Conservation (phyloP, 2,113 vertebrate species). For the Clarias gariepinus region DNA sequence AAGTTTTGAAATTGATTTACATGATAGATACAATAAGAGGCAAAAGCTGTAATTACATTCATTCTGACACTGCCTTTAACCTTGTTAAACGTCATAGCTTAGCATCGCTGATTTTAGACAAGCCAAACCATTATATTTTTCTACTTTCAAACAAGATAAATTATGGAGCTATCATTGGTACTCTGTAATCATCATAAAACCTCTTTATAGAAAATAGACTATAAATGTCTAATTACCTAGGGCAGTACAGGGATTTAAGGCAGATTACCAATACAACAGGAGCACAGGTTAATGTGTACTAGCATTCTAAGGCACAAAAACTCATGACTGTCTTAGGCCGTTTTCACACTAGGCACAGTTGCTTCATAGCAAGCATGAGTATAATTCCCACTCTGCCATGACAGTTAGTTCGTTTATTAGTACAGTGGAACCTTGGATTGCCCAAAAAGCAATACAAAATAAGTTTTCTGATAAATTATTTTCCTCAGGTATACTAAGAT, state of each 20-base stretch:
- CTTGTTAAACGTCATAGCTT: neutral
- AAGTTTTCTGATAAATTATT: too few relatives aligned
- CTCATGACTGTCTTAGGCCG: neutral
- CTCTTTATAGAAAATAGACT: slow-evolving; percentile 5
- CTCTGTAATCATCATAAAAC: slow-evolving; percentile 31
- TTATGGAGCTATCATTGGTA: neutral
- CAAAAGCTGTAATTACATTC: neutral
- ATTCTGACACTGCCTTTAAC: neutral
- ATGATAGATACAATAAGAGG: neutral
- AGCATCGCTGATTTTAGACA: neutral
- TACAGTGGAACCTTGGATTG: too few relatives aligned
- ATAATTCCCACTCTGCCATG: too few relatives aligned
- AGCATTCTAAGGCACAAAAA: neutral
- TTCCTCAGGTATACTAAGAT: too few relatives aligned
- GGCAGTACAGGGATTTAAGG: neutral
- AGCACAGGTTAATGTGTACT: neutral
- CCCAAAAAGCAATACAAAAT: too few relatives aligned
- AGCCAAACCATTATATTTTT: neutral
- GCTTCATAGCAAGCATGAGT: too few relatives aligned
- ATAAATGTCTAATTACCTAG: slow-evolving; percentile 22
- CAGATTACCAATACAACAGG: slow-evolving; percentile 14
- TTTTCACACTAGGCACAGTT: too few relatives aligned
- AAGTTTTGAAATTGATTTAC: neutral
- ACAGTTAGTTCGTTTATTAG: too few relatives aligned
- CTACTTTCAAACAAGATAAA: neutral